Conservation (phyloP, 2,113 vertebrate genomes). For the Pelobates fuscus region DNA sequence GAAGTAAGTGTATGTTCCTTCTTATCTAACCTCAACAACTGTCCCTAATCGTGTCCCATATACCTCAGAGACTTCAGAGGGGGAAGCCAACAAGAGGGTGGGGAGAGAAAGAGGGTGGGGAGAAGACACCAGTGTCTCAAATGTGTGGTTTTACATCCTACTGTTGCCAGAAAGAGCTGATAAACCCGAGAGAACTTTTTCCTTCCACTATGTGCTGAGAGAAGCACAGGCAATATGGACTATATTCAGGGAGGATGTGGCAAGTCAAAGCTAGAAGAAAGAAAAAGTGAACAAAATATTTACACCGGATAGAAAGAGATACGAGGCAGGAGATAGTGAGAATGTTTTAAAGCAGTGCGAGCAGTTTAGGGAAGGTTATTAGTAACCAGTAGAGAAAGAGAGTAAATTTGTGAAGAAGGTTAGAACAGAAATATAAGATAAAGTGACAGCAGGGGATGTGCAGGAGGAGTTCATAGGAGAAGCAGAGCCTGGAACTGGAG, state of each 20-base stretch:
- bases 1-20: constrained; percentile 8
- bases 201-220: neutral
- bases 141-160: constrained; percentile 43
- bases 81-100: constrained; percentile 33
- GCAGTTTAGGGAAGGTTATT: neutral
- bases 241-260: neutral
- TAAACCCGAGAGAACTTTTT: constrained; percentile 5
- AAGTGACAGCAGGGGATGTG: neutral
- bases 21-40: constrained; percentile 33
- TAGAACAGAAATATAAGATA: neutral
- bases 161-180: constrained; percentile 28
- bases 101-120: constrained; percentile 19
- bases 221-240: constrained; percentile 14
- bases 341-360: neutral
- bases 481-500: neutral
- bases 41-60: constrained; percentile 21
- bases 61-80: constrained; percentile 6
- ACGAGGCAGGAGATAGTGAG: neutral
- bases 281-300: neutral
- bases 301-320: too few species aligned
- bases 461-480: neutral
- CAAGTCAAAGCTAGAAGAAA: neutral
- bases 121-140: constrained; percentile 23
- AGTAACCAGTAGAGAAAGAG: too few species aligned
- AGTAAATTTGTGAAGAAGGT: too few species aligned